Evolutionary conservation across 2,888 invertebrate genomes (phyloP).

Genomic region (Thymelicus sylvestris): DNA sequence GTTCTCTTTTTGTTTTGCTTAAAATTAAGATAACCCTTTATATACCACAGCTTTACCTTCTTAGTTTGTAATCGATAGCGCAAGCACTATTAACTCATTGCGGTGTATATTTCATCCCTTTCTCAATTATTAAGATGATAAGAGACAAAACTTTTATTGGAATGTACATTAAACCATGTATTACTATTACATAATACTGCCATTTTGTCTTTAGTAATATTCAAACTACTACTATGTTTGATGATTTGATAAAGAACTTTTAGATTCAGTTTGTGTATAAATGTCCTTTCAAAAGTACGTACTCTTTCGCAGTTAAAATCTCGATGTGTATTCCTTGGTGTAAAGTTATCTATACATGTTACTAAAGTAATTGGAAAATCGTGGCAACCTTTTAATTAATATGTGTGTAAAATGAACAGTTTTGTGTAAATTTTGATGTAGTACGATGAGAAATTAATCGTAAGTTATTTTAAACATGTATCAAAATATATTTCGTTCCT

Average conservation of each 20-base stretch:
- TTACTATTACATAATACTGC: slow-evolving; percentile 8
- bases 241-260: slow-evolving; percentile 9
- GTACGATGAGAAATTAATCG: background rate
- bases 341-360: background rate
- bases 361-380: background rate
- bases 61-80: too few relatives aligned
- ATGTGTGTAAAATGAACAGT: background rate
- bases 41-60: too few relatives aligned
- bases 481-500: too few relatives aligned
- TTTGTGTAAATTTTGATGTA: slow-evolving; percentile 9
- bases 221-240: background rate
- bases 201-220: slow-evolving; percentile 8
- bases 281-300: slow-evolving; percentile 6
- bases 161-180: background rate
- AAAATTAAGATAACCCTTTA: too few relatives aligned
- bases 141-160: background rate
- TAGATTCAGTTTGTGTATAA: background rate
- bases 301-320: slow-evolving; percentile 1
- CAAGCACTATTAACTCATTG: too few relatives aligned
- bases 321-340: background rate
- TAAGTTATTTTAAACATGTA: background rate
- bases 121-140: background rate
- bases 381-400: background rate
- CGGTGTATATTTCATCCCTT: background rate
- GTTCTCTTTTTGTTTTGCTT: too few relatives aligned